Evolutionary conservation across 2,113 vertebrate genomes (phyloP).

Genomic region (Grantiella picta): DNA sequence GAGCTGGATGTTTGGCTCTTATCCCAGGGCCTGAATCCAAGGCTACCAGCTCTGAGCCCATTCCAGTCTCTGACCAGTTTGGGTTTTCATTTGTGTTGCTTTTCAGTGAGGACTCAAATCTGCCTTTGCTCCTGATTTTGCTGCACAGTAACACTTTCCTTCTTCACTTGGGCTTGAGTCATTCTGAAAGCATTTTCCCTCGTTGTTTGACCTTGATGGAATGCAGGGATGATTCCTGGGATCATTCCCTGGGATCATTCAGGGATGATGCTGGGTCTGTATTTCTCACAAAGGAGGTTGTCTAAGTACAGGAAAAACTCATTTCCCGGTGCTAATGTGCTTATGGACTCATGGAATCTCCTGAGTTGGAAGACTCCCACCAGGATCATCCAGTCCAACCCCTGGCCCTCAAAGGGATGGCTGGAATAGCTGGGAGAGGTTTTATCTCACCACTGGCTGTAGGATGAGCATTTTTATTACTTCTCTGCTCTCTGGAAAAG

Average conservation of each 20-base stretch:
- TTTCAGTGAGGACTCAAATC: not conserved
- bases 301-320: not conserved
- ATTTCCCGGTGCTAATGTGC: rapidly evolving
- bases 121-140: not conserved
- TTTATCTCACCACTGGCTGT: not conserved
- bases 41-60: not conserved
- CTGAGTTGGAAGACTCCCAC: not conserved
- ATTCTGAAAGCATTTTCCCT: not conserved
- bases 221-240: not conserved
- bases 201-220: not conserved
- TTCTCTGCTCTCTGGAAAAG: not conserved
- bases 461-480: not conserved
- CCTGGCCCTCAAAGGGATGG: not conserved
- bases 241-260: not conserved
- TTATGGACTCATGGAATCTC: too few relatives aligned
- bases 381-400: not conserved
- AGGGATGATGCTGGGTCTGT: not conserved
- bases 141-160: not conserved
- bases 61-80: not conserved
- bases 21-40: not conserved
- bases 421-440: not conserved
- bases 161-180: not conserved
- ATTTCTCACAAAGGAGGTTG: not conserved
- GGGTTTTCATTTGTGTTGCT: not conserved
- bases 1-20: not conserved